A percentile compares a stretch with the other conserved stretches of the same genome.
Conservation (phyloP, 2,113 vertebrate species). For the Speoplatyrhinus poulsoni region DNA sequence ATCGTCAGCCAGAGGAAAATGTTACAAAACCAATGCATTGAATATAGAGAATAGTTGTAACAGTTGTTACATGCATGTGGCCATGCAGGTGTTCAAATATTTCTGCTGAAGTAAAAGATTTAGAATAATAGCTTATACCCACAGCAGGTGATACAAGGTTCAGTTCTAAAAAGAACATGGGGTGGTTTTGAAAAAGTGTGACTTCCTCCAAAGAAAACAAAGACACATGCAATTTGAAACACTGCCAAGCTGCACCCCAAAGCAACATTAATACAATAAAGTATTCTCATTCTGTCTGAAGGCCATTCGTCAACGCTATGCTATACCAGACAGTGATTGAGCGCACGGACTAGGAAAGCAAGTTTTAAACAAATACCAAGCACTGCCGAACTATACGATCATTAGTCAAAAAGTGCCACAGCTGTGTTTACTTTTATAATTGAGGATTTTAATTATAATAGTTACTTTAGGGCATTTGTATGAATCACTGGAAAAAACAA, state of each 20-base stretch:
- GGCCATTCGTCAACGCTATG: conserved; percentile 20
- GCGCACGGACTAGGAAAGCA: not conserved
- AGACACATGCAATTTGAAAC: conserved; percentile 1
- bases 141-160: too few species aligned
- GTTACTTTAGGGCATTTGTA: conserved; percentile 3
- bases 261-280: conserved; percentile 17
- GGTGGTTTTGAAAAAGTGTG: not conserved
- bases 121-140: too few species aligned
- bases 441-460: not conserved
- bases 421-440: not conserved
- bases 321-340: not conserved
- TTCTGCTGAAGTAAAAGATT: not conserved
- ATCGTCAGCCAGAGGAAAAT: too few species aligned
- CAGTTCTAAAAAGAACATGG: not conserved
- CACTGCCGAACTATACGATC: not conserved
- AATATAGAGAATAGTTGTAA: too few species aligned
- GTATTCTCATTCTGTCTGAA: conserved; percentile 9
- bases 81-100: not conserved
- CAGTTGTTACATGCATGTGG: not conserved
- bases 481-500: conserved; percentile 4
- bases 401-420: not conserved
- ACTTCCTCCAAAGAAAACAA: conserved; percentile 28
- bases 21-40: too few species aligned
- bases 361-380: not conserved
- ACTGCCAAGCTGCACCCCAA: conserved; percentile 17